Percentiles rank a stretch among this genome's conserved stretches.
Conservation (phyloP, 2,888 invertebrate species). For the Brassicogethes aeneus region DNA sequence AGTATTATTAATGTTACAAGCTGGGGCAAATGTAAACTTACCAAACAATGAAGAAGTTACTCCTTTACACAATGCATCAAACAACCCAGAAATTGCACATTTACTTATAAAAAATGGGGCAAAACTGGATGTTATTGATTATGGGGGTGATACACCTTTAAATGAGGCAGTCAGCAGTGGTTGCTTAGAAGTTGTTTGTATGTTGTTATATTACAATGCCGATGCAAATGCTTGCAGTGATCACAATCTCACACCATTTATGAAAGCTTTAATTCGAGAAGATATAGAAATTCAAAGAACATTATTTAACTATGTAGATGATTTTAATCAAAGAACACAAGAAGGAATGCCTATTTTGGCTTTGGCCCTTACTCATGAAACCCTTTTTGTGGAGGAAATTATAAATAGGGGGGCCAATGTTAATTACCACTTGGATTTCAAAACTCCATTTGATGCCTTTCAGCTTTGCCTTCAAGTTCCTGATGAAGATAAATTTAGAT, state of each 20-base stretch:
- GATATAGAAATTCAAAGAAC: constrained; percentile 15
- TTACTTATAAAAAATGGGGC: constrained; percentile 25
- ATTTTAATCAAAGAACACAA: constrained; percentile 17
- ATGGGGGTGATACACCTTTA: constrained; percentile 22
- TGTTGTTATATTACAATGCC: constrained; percentile 28
- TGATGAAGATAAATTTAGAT: constrained; percentile 16
- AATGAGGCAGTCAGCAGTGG: constrained; percentile 20
- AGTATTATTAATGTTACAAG: constrained; percentile 18
- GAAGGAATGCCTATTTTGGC: constrained; percentile 20
- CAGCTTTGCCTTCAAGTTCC: constrained; percentile 14
- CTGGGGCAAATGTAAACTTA: constrained; percentile 23
- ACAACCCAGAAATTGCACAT: constrained; percentile 15
- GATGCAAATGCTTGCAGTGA: constrained; percentile 18
- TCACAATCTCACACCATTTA: constrained; percentile 22
- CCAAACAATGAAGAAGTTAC: constrained; percentile 19
- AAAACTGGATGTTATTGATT: constrained; percentile 21
- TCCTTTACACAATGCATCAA: constrained; percentile 25
- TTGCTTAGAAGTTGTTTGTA: constrained; percentile 22
- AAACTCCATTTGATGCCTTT: constrained; percentile 13
- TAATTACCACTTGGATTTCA: constrained; percentile 14
- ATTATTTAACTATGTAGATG: constrained; percentile 22
- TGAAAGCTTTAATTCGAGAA: constrained; percentile 19
- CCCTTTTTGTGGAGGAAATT: constrained; percentile 19
- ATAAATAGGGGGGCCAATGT: constrained; percentile 23
- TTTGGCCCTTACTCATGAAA: constrained; percentile 18